Conservation (phyloP, 2,888 invertebrate species). For the Drosophila antonietae region DNA sequence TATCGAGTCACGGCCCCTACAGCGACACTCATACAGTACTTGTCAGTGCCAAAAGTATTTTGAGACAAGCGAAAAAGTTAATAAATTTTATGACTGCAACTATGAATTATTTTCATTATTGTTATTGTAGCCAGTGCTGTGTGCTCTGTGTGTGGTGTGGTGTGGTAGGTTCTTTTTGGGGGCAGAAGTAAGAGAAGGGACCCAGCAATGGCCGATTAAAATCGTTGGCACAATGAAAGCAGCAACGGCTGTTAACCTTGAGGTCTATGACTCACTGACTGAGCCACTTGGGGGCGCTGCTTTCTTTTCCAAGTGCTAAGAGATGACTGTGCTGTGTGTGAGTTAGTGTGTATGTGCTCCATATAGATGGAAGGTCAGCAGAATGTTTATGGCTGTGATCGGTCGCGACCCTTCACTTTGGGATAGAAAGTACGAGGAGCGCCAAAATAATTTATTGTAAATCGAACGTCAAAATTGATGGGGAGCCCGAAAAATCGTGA, state of each 20-base stretch:
- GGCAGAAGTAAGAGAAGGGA: slow-evolving; percentile 28
- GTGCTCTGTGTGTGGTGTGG: slow-evolving; percentile 22
- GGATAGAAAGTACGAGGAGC: slow-evolving; percentile 72
- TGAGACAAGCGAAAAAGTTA: slow-evolving; percentile 55
- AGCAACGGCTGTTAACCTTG: slow-evolving; percentile 75
- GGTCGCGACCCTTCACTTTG: slow-evolving; percentile 73
- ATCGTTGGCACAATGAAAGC: slow-evolving; percentile 55
- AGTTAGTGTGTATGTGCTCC: slow-evolving; percentile 49
- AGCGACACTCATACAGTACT: slow-evolving; percentile 25
- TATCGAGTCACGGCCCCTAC: slow-evolving; percentile 50
- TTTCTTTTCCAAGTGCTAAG: slow-evolving; percentile 56
- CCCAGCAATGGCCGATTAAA: slow-evolving; percentile 67
- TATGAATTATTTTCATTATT: slow-evolving; percentile 76
- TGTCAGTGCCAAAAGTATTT: slow-evolving; percentile 41
- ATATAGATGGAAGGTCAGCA: slow-evolving; percentile 70
- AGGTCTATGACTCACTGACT: slow-evolving; percentile 73
- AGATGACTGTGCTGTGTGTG: slow-evolving; percentile 48
- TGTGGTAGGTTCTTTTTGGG: slow-evolving; percentile 28
- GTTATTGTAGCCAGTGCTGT: slow-evolving; percentile 27
- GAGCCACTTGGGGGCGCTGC: slow-evolving; percentile 55
- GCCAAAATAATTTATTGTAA: slow-evolving; percentile 69
- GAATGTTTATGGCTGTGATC: slow-evolving; percentile 37
- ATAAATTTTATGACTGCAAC: slow-evolving; percentile 70
- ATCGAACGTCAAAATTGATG: slow-evolving; percentile 61
- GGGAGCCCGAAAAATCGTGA: slow-evolving; percentile 75